Evolutionary conservation across 1,140 invertebrate genomes (phyloP).

Genomic region (Battus philenor): DNA sequence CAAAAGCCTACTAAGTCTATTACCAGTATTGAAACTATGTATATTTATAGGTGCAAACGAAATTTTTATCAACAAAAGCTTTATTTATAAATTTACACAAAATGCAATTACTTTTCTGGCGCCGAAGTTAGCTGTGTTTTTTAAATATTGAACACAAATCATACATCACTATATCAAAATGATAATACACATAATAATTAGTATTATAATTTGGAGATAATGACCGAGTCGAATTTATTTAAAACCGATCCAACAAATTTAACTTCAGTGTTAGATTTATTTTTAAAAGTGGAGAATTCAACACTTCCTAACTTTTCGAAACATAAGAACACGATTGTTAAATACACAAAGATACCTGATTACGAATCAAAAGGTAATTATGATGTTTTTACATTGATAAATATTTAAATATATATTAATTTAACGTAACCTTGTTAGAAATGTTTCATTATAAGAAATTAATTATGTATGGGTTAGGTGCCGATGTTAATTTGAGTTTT

Average conservation of each 20-base stretch:
- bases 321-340: conserved; percentile 47
- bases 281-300: conserved; percentile 37
- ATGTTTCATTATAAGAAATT: conserved; percentile 1
- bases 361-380: conserved; percentile 40
- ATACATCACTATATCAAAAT: no score
- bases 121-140: no score
- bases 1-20: no score
- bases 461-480: background rate
- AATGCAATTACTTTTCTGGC: no score
- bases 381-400: background rate
- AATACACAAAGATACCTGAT: conserved; percentile 57
- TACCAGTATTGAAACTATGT: no score
- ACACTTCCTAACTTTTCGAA: conserved; percentile 27
- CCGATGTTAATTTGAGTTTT: conserved; percentile 4
- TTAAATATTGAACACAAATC: no score
- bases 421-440: background rate
- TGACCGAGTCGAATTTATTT: conserved; percentile 52
- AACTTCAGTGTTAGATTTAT: conserved; percentile 36
- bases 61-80: background rate
- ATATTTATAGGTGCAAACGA: no score
- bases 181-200: background rate
- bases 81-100: background rate
- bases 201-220: conserved; percentile 27
- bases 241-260: conserved; percentile 33
- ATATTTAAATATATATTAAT: background rate